These are phyloP conservation scores for Caenorhabditis doughertyi DNA, from an alignment of 2,888 invertebrate species.

Conservation along the genomic window DNA sequence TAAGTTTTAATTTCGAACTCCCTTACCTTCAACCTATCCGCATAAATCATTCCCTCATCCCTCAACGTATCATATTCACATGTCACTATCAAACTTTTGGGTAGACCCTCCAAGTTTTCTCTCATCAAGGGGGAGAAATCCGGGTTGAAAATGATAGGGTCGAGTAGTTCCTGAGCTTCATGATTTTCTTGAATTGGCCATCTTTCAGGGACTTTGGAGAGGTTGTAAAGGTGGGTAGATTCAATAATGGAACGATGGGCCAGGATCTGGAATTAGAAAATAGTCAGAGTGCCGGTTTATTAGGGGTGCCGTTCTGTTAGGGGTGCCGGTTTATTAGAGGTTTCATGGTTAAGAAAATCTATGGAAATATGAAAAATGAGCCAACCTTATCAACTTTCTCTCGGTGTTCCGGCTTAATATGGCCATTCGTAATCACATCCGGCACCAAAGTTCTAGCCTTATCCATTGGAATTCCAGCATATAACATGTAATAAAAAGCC, in stretches of 20 bases:
- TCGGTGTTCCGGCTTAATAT: constrained; percentile 40
- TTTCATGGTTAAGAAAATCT: too few relatives aligned
- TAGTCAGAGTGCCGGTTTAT: neutral
- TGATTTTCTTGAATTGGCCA: constrained; percentile 17
- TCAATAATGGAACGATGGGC: constrained; percentile 23
- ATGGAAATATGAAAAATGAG: neutral
- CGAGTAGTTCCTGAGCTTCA: constrained; percentile 65
- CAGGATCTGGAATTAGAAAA: constrained; percentile 16
- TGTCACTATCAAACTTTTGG: constrained; percentile 83
- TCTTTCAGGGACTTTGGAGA: constrained; percentile 35
- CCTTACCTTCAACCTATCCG: constrained; percentile 78
- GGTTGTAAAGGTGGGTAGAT: constrained; percentile 43
- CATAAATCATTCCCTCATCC: constrained; percentile 83
- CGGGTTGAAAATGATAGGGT: constrained; percentile 75
- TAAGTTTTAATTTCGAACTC: neutral
- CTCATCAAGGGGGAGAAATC: constrained; percentile 83
- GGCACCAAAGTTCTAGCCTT: constrained; percentile 52
- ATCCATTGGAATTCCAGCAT: constrained; percentile 72
- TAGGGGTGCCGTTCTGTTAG: too few relatives aligned
- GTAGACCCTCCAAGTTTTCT: constrained; percentile 75
- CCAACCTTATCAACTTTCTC: neutral
- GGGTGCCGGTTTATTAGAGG: too few relatives aligned
- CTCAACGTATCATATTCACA: constrained; percentile 83
- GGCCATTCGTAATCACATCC: constrained; percentile 70
- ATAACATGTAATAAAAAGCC: constrained; percentile 74